A percentile compares a stretch with the other conserved stretches of the same genome.
Conservation (phyloP, 1,140 invertebrate genomes). For the Heliconius nattereri region DNA sequence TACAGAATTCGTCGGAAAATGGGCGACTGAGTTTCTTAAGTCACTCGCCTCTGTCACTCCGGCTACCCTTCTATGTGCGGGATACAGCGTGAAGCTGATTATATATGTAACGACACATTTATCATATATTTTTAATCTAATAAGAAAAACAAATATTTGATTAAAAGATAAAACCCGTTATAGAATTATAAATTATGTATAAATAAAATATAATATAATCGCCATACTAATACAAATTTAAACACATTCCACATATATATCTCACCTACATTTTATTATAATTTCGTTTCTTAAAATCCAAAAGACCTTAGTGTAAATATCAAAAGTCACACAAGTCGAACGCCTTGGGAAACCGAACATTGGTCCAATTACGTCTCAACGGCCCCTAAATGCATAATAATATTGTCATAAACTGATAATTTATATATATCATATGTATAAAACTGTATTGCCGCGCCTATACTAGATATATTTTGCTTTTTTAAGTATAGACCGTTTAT, state of each 20-base stretch:
- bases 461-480: slow-evolving; percentile 13
- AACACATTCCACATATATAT: slow-evolving; percentile 6
- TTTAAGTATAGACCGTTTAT: background rate
- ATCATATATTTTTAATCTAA: background rate
- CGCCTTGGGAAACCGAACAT: slow-evolving; percentile 34
- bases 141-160: background rate
- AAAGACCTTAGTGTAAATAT: slow-evolving; percentile 36
- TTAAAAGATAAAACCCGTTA: background rate
- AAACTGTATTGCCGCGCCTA: slow-evolving; percentile 29
- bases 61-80: too few species aligned
- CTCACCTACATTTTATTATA: slow-evolving; percentile 7
- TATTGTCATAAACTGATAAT: slow-evolving; percentile 31
- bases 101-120: background rate
- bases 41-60: too few species aligned
- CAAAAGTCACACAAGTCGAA: slow-evolving; percentile 36
- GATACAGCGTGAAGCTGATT: too few species aligned
- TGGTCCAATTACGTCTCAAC: slow-evolving; percentile 34
- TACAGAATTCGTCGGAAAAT: too few species aligned
- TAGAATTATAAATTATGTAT: background rate
- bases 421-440: slow-evolving; percentile 28
- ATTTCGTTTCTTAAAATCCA: slow-evolving; percentile 4
- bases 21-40: too few species aligned
- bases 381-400: slow-evolving; percentile 35
- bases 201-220: background rate
- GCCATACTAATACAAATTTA: background rate